These are phyloP conservation scores for Pteromalus puparum DNA, from an alignment of 1,140 invertebrate genomes.

Conservation along the genomic window DNA sequence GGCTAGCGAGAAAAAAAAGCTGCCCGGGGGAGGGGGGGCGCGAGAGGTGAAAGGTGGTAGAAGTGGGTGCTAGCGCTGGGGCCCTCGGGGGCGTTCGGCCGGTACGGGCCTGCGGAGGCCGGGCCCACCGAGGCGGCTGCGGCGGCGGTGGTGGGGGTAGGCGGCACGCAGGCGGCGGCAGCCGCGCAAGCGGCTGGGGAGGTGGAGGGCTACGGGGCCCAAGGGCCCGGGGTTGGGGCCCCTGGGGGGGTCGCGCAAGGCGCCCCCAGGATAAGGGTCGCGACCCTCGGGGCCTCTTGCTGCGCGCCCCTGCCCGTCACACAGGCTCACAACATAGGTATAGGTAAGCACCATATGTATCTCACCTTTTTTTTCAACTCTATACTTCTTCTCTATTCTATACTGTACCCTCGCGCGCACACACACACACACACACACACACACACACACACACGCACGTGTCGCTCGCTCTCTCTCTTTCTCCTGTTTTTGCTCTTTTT, in stretches of 20 bases:
- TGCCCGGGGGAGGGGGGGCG: neutral
- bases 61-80: constrained; percentile 72
- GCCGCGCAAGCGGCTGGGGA: constrained; percentile 58
- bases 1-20: no score
- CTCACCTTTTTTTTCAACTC: neutral
- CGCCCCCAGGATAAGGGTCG: constrained; percentile 73
- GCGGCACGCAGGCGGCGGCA: constrained; percentile 63
- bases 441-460: no score
- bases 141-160: constrained; percentile 68
- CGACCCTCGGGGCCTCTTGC: constrained; percentile 71
- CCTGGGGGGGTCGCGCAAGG: constrained; percentile 74
- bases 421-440: neutral
- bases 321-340: constrained; percentile 74
- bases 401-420: no score
- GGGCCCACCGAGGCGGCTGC: constrained; percentile 65
- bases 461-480: neutral
- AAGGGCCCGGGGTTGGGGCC: constrained; percentile 82
- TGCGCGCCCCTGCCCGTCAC: constrained; percentile 74
- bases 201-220: constrained; percentile 73
- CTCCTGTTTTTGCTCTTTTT: neutral
- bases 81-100: constrained; percentile 72
- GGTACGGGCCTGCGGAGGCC: constrained; percentile 73
- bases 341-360: constrained; percentile 41
- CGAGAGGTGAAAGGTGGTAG: constrained; percentile 58
- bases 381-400: neutral